Conservation (phyloP, 37 sponge, comb jelly and placozoan genomes). For the Eunapius fragilis region DNA sequence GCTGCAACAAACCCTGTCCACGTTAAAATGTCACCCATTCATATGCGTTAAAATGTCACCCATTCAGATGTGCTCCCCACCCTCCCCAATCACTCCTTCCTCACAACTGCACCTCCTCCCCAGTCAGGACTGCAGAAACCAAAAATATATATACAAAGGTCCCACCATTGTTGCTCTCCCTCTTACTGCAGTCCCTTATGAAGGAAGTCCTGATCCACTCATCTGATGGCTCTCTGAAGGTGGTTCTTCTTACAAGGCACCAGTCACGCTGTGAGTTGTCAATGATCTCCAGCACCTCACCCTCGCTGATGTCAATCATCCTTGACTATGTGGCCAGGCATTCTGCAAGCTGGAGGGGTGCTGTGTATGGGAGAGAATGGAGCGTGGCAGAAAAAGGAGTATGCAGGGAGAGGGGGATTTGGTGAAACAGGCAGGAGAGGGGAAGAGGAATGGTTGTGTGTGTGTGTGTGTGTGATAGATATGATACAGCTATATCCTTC, state of each 20-base stretch:
- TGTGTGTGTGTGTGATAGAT: background rate
- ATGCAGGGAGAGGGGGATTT: background rate
- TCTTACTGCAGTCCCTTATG: background rate
- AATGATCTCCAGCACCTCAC: constrained; percentile 67
- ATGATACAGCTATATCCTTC: too few relatives aligned
- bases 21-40: too few relatives aligned
- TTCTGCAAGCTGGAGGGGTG: constrained; percentile 19
- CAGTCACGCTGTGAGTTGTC: constrained; percentile 73
- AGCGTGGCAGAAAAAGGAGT: background rate
- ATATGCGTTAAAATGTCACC: too few relatives aligned
- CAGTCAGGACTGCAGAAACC: background rate
- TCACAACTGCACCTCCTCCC: background rate
- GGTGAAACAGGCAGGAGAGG: too few relatives aligned
- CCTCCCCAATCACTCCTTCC: background rate
- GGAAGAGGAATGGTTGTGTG: too few relatives aligned
- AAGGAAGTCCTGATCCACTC: constrained; percentile 60
- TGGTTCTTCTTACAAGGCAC: constrained; percentile 42
- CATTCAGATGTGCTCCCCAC: background rate
- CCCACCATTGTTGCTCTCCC: background rate
- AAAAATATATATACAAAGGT: too few relatives aligned
- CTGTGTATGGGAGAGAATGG: constrained; percentile 5
- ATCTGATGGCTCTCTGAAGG: constrained; percentile 26
- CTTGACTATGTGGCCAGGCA: constrained; percentile 37
- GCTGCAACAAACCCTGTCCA: too few relatives aligned
- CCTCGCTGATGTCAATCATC: constrained; percentile 46